Conservation (phyloP, 1,140 invertebrate species). For the Sitophilus oryzae region DNA sequence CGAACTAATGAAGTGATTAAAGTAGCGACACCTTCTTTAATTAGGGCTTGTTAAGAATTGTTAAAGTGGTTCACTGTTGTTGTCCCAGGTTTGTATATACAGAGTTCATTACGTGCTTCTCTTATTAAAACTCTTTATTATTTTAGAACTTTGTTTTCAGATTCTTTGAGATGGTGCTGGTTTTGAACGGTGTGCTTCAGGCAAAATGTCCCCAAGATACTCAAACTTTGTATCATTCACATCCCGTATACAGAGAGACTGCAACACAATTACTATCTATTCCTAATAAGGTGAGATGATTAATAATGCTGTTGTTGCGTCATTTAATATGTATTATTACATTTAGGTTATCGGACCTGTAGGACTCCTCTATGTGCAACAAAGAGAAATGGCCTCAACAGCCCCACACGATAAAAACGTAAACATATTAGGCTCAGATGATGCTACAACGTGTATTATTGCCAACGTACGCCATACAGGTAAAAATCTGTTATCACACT, state of each 20-base stretch:
- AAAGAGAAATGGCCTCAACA: constrained; percentile 85
- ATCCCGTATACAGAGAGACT: constrained; percentile 79
- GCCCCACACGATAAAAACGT: constrained; percentile 88
- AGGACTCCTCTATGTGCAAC: constrained; percentile 81
- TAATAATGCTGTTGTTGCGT: background rate
- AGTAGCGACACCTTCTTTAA: constrained; percentile 20
- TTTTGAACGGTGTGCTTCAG: constrained; percentile 78
- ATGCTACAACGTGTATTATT: constrained; percentile 90
- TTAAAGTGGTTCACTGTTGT: constrained; percentile 7
- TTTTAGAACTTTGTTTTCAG: too few species aligned
- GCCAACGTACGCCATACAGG: constrained; percentile 86
- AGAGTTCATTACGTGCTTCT: too few species aligned
- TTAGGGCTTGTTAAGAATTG: constrained; percentile 19
- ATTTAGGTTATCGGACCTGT: constrained; percentile 64
- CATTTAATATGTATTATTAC: background rate
- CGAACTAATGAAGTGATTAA: constrained; percentile 22
- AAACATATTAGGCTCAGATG: constrained; percentile 85
- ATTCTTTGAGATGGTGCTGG: constrained; percentile 70
- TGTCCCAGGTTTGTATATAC: background rate
- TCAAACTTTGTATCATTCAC: constrained; percentile 66
- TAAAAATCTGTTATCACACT: constrained; percentile 46
- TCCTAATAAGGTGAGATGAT: constrained; percentile 56
- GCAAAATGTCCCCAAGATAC: constrained; percentile 79
- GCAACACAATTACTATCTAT: constrained; percentile 71
- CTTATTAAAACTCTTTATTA: too few species aligned